These are phyloP conservation scores for Macaca nemestrina DNA, from an alignment of 2,113 vertebrate species.

Conservation along the genomic window DNA sequence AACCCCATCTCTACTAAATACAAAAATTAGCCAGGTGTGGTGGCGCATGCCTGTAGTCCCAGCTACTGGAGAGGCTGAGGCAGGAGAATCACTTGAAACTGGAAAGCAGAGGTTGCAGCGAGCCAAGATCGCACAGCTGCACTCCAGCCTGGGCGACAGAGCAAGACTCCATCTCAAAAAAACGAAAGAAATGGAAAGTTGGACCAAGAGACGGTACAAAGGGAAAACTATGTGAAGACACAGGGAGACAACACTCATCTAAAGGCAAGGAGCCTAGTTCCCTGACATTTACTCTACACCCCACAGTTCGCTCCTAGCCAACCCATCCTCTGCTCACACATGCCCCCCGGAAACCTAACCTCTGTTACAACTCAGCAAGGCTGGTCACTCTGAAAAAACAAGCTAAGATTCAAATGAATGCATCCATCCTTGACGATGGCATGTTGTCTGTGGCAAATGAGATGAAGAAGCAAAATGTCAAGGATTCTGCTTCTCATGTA, in stretches of 20 bases:
- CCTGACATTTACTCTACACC: not conserved
- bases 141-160: too few species aligned
- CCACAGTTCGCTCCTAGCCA: not conserved
- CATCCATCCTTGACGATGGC: not conserved
- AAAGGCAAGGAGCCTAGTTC: not conserved
- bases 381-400: not conserved
- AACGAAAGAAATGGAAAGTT: not conserved
- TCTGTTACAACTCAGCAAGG: not conserved
- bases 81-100: too few species aligned
- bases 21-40: too few species aligned
- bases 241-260: not conserved
- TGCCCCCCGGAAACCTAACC: not conserved
- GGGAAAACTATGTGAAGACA: not conserved
- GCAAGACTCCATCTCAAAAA: too few species aligned
- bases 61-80: too few species aligned
- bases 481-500: not conserved
- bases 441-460: not conserved
- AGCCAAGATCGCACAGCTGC: too few species aligned
- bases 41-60: too few species aligned
- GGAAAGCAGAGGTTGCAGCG: too few species aligned
- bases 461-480: not conserved
- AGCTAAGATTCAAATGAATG: not conserved
- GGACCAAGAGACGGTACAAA: not conserved
- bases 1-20: too few species aligned
- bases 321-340: not conserved